Evolutionary conservation across 2,797 vertebrate genomes (phyloP).

Genomic region (Delichon dasypus): DNA sequence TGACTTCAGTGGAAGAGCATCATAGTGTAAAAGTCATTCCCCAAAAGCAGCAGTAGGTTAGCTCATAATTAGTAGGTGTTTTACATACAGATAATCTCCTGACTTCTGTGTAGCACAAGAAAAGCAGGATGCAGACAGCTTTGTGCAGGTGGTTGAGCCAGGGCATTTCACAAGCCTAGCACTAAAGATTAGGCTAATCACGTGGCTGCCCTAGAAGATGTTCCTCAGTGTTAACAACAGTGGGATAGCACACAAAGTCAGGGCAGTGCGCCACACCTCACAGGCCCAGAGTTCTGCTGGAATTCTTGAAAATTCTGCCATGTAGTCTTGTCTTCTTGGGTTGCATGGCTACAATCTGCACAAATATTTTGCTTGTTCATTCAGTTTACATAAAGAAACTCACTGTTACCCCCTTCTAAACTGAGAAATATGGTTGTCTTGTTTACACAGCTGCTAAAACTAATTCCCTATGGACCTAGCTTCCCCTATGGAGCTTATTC

Average conservation of each 20-base stretch:
- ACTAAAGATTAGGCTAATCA: not conserved
- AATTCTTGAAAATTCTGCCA: not conserved
- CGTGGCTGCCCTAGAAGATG: not conserved
- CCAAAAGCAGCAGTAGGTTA: not conserved
- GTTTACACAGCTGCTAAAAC: not conserved
- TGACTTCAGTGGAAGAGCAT: not conserved
- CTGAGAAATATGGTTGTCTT: not conserved
- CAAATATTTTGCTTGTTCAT: not conserved
- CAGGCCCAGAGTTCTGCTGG: not conserved
- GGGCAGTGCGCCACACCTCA: not conserved
- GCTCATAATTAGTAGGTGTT: not conserved
- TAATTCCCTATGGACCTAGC: rapidly evolving
- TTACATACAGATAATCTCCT: not conserved
- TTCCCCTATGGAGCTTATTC: not conserved
- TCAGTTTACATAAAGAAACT: not conserved
- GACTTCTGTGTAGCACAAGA: rapidly evolving
- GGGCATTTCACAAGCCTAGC: not conserved
- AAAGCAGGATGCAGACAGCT: not conserved
- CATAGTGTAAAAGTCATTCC: not conserved
- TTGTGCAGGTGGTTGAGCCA: not conserved
- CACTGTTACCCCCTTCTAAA: not conserved
- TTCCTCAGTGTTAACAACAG: rapidly evolving
- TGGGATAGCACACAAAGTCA: rapidly evolving
- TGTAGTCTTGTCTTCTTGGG: not conserved
- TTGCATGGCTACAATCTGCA: not conserved